These are phyloP conservation scores for Pelobates cultripes DNA, from an alignment of 2,797 vertebrate genomes.

Conservation along the genomic window DNA sequence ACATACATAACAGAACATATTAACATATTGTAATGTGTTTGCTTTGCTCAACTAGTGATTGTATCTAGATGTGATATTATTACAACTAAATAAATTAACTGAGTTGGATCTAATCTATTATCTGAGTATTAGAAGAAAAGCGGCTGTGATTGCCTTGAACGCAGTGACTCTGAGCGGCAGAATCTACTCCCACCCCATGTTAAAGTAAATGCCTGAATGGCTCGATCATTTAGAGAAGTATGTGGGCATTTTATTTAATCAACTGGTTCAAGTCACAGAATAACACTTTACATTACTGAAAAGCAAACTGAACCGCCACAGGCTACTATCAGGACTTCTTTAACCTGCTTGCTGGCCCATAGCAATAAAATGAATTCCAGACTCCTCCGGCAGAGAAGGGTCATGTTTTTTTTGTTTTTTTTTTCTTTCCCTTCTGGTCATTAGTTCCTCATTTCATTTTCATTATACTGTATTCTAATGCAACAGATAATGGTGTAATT, in stretches of 20 bases:
- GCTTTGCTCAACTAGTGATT: too few species aligned
- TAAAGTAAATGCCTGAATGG: neutral
- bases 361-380: slow-evolving; percentile 10
- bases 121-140: too few species aligned
- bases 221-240: neutral
- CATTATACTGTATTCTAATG: slow-evolving; percentile 35
- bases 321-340: slow-evolving; percentile 8
- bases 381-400: slow-evolving; percentile 2
- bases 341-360: slow-evolving; percentile 1
- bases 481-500: slow-evolving; percentile 43
- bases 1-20: too few species aligned
- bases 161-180: neutral
- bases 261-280: slow-evolving; percentile 11
- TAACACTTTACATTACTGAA: slow-evolving; percentile 8
- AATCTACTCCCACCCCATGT: neutral
- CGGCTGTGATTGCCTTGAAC: too few species aligned
- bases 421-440: slow-evolving; percentile 4
- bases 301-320: slow-evolving; percentile 2
- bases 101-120: too few species aligned
- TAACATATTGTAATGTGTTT: too few species aligned
- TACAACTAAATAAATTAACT: too few species aligned
- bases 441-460: slow-evolving; percentile 34
- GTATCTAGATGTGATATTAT: too few species aligned
- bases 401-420: neutral
- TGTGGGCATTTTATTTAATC: slow-evolving; percentile 12